phyloP scores from a whole-genome alignment of 2,113 vertebrate genomes.

The Oplegnathus fasciatus region DNA sequence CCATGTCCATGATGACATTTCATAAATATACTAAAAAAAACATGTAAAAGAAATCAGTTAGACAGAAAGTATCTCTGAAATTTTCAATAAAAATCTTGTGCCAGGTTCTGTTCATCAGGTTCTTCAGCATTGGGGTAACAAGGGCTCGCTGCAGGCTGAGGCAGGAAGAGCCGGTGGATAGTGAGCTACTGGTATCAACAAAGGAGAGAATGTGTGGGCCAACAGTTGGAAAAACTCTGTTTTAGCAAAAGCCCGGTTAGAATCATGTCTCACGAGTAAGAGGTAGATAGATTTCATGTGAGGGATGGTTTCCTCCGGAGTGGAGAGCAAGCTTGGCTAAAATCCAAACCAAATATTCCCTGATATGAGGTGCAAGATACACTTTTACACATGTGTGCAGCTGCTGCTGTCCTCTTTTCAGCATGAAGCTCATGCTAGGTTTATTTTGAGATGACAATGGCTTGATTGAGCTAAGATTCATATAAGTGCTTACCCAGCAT shows the following conservation, averaged over 20 bases:
- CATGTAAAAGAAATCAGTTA: background rate
- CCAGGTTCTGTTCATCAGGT: constrained; percentile 19
- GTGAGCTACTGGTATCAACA: constrained; percentile 31
- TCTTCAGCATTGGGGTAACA: background rate
- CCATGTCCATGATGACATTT: too few species aligned
- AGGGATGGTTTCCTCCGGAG: constrained; percentile 44
- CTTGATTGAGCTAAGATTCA: constrained; percentile 25
- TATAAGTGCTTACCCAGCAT: background rate
- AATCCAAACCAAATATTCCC: constrained; percentile 68
- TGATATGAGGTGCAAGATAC: constrained; percentile 42
- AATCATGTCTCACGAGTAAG: constrained; percentile 42
- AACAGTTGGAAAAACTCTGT: background rate
- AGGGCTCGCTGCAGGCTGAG: constrained; percentile 18
- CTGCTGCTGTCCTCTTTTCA: constrained; percentile 45
- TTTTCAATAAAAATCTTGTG: too few species aligned
- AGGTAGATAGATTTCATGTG: constrained; percentile 54
- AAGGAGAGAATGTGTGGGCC: constrained; percentile 32
- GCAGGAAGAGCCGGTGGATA: constrained; percentile 2
- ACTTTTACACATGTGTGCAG: constrained; percentile 51
- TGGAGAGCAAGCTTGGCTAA: constrained; percentile 52
- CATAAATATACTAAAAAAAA: too few species aligned
- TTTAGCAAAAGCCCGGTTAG: constrained; percentile 41
- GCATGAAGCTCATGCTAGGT: constrained; percentile 11
- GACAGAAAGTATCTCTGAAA: background rate
- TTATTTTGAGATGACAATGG: constrained; percentile 36